Base-by-base conservation (phyloP, 2,113 vertebrate genomes). In the Oreotragus oreotragus region DNA sequence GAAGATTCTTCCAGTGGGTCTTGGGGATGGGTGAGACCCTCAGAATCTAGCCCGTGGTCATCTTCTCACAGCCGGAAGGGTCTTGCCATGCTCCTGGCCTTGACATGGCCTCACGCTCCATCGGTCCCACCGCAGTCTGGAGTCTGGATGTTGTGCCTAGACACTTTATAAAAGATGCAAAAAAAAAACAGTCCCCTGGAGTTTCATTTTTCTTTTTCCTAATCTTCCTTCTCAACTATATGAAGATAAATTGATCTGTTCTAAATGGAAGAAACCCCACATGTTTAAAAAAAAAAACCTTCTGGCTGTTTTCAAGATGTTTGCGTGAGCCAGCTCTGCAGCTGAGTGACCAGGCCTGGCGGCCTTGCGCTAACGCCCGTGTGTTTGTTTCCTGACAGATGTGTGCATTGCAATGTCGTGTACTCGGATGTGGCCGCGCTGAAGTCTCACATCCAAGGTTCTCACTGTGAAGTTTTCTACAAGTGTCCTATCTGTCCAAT, bases 401-500 rank as follows among this genome's bases (percentile, higher is more conserved):
- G 99, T 97, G 90, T 99, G 95, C 99, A 99, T 96, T 99, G 99
- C 98, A 99, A 99, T 49, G 99, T 99, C 95, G 99, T 99, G 80
- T 99, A 99, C 96, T 99, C 99, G 80, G 99, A 99, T 30, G 99
- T 99, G 97, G 98, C 99, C 57, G 99, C 99, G 8, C 99, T 99
- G 85, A 99, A 99, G 99, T 99, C 99, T 91, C 99, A 99, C 76
- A 99, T 99, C 97, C 99, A 99, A 98, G 99, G 99, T 70, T 99
- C 99, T 97, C 99, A 99, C 99, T 99, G 99, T 99, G 99, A 99
- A 99, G 98, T 99, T 98, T 99, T 99, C 99, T 99, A 99, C 98
- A 99, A 99, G 99, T 99, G 99, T 98, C 99, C 99, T 45, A 99
- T 99, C 98, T 99, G 99, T 97, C 99, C 99, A 77, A 99, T 99